Base-by-base conservation (phyloP, 2,113 vertebrate species). In the Ahaetulla prasina region DNA sequence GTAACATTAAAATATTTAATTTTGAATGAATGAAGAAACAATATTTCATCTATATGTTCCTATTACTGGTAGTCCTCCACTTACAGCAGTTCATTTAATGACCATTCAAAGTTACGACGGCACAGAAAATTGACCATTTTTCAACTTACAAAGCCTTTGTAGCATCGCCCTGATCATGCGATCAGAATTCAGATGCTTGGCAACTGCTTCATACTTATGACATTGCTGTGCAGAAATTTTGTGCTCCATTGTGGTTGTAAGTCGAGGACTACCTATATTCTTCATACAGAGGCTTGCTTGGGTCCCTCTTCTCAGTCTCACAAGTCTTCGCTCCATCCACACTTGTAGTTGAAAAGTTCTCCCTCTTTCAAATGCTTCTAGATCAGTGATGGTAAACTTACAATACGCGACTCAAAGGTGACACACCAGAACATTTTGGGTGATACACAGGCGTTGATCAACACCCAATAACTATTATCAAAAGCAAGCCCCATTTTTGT, bases 381-480 rank as follows among this genome's bases (percentile, higher is more conserved):
- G 60, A n/a, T 57, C 55, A 9, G 27, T n/a, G 27, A 63, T 14
- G 11, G 60, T 30, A 11, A 63, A 63, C 27, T 30, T 63, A n/a
- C 4, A 0, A 63, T 4, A 5, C 1, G 11, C 3, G 0, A 3
- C 1, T 63, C 27, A 30, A 63, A 63, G 60, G 27, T n/a, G 4
- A n/a, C 27, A 63, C 11, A 30, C 60, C 27, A 6, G 27, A 63
- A 25, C 60, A n/a, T 63, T n/a, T 63, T n/a, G 27, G 60, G 27
- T 63, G 27, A n/a, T 63, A 63, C 60, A n/a, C 11, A 30, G 30
- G 60, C 4, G 0, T 30, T 63, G 27, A 63, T 14, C 55, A 57
- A 57, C 55, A 57, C 8, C 27, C 60, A 30, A n/a, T 11, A 63
- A n/a, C 27, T n/a, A 12, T 63, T 63, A 25, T 63, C 27, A 63